A percentile compares a stretch with the other conserved stretches of the same genome.
Conservation (phyloP, 2,797 vertebrate genomes). For the Crocodylus rhombifer region DNA sequence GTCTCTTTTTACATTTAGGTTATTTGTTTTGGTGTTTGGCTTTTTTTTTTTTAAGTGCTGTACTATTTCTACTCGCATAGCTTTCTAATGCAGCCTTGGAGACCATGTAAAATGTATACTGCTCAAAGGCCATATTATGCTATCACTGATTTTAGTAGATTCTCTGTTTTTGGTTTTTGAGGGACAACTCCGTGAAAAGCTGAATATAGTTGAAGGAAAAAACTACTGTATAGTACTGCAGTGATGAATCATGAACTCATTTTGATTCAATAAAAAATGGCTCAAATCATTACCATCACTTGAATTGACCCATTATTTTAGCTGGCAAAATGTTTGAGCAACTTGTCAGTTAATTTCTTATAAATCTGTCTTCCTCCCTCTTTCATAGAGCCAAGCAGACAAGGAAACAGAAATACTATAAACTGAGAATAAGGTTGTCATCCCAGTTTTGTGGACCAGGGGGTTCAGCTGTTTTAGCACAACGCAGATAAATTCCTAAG, state of each 20-base stretch:
- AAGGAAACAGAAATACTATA: not conserved
- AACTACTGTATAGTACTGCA: not conserved
- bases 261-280: not conserved
- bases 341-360: not conserved
- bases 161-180: not conserved
- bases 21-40: not conserved
- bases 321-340: too few relatives aligned
- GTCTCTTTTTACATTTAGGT: not conserved
- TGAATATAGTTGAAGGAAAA: not conserved
- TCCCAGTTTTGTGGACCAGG: conserved; percentile 8
- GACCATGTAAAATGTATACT: not conserved
- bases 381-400: not conserved
- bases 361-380: not conserved
- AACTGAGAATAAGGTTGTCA: conserved; percentile 26
- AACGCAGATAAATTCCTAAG: not conserved
- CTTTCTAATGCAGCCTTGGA: not conserved
- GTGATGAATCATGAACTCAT: not conserved
- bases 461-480: not conserved
- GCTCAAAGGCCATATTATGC: not conserved
- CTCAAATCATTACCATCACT: not conserved
- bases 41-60: not conserved
- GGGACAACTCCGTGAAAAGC: not conserved
- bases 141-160: not conserved
- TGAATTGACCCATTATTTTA: not conserved
- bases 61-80: not conserved